Base-by-base conservation (phyloP, 2,888 invertebrate species). In the Aphodius sticticus region DNA sequence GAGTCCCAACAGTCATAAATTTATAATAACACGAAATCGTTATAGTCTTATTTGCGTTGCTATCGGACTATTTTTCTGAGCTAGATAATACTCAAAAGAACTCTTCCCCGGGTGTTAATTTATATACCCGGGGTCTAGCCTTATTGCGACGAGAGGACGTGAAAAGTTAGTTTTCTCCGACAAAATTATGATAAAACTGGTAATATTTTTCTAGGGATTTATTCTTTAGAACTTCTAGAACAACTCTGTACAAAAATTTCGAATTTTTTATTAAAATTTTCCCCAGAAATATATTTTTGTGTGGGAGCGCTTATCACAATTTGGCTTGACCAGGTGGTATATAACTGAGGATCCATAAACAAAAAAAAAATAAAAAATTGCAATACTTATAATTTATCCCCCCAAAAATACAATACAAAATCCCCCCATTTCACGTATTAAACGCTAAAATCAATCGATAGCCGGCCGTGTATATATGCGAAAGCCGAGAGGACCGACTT, bases 401-500 rank as follows among this genome's bases (percentile, higher is more conserved):
- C 26, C 26, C 26, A 26, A 26, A 26, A 26, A 3, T 1, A 26
- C 26, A 26, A 26, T 26, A 26, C 26, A 26, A 26, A 26, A 26
- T 26, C 26, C 26, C 26, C 26, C 26, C 26, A 26, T 26, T 26
- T 26, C 26, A 26, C 26, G 26, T 26, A 26, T 26, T 26, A 26
- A 26, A 26, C 26, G 26, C 26, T 5, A 53, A 53, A 53, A 53
- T 53, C 53, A 53, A 53, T 53, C 53, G 53, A 53, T 53, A 53
- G 53, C 12, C 53, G 9, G 26, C 26, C 26, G 26, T 26, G 53
- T 53, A 12, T 53, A 53, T 53, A 53, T 53, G 53, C 53, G 53
- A 53, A 53, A 53, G 71, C 16, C n/a, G 71, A 26, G 16, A 26
- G 71, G 26, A 77, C 53, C 53, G 53, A 53, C 53, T 53, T 53